A percentile compares a stretch with the other conserved stretches of the same genome.
Conservation (phyloP, 2,888 invertebrate species). For the Dryadula phaetusa region DNA sequence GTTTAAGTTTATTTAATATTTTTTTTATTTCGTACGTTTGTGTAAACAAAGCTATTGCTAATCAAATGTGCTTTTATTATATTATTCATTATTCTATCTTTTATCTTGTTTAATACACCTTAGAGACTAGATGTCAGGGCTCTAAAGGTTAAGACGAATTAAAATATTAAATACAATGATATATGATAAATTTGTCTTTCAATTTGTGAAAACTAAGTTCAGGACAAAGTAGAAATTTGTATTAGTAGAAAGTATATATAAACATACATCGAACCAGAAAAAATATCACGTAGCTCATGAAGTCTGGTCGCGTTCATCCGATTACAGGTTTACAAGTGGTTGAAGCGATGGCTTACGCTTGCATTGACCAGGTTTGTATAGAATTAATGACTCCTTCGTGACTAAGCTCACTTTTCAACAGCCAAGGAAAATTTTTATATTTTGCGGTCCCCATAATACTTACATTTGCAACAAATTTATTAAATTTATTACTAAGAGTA, state of each 20-base stretch:
- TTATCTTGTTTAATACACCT: too few species aligned
- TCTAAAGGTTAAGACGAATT: too few species aligned
- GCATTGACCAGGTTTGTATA: constrained; percentile 55
- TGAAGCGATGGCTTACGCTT: constrained; percentile 47
- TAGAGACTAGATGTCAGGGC: too few species aligned
- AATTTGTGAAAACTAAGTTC: not conserved
- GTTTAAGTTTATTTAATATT: not conserved
- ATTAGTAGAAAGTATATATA: not conserved
- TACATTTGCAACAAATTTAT: not conserved
- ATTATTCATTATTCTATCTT: too few species aligned
- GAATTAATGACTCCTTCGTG: constrained; percentile 76
- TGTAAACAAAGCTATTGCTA: too few species aligned
- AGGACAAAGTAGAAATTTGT: not conserved
- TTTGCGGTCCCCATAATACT: constrained; percentile 53
- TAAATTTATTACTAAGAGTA: not conserved
- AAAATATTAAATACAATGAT: too few species aligned
- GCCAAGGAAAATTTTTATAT: constrained; percentile 75
- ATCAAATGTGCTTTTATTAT: too few species aligned
- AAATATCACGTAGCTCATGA: constrained; percentile 48
- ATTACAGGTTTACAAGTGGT: constrained; percentile 60
- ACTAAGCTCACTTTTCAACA: constrained; percentile 73
- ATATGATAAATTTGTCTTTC: too few species aligned
- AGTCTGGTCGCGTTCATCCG: constrained; percentile 63
- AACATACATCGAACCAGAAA: constrained; percentile 12
- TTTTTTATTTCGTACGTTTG: too few species aligned